Conservation (phyloP, 1,140 invertebrate genomes). For the Heliothis virescens region DNA sequence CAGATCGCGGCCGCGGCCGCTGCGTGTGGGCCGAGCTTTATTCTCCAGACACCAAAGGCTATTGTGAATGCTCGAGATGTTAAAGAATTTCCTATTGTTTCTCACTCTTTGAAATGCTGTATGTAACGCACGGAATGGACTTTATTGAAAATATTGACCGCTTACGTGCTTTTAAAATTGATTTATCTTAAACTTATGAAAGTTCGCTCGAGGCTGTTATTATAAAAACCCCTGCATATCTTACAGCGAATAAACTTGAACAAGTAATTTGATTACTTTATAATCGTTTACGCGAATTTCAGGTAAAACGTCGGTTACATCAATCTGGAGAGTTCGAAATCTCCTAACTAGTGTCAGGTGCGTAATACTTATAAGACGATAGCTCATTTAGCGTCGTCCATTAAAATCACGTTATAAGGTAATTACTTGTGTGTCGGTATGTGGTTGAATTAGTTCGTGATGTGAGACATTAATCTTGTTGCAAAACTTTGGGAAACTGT, state of each 20-base stretch:
- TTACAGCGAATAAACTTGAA: slow-evolving; percentile 3
- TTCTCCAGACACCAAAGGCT: slow-evolving; percentile 26
- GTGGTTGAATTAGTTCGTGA: slow-evolving; percentile 8
- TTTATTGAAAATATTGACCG: neutral
- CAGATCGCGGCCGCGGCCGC: slow-evolving; percentile 34
- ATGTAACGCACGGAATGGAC: too few relatives aligned
- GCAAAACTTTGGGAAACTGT: slow-evolving; percentile 35
- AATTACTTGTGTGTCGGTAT: slow-evolving; percentile 32
- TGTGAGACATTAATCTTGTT: slow-evolving; percentile 45
- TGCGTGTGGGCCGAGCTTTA: slow-evolving; percentile 57
- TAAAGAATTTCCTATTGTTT: slow-evolving; percentile 23
- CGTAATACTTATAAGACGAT: slow-evolving; percentile 17
- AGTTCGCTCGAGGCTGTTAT: neutral
- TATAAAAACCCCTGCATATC: slow-evolving; percentile 6
- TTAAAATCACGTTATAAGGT: slow-evolving; percentile 50
- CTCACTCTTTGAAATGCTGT: neutral
- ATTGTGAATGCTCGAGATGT: slow-evolving; percentile 36
- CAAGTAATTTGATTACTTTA: slow-evolving; percentile 29
- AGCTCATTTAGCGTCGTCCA: slow-evolving; percentile 20
- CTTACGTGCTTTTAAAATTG: neutral
- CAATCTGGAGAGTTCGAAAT: slow-evolving; percentile 7
- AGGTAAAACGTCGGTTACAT: neutral
- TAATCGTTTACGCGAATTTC: slow-evolving; percentile 32
- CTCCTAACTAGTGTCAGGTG: slow-evolving; percentile 1
- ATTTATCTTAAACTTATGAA: neutral